Base-by-base conservation (phyloP, 2,888 invertebrate genomes). In the Tolmerus cingulatus region DNA sequence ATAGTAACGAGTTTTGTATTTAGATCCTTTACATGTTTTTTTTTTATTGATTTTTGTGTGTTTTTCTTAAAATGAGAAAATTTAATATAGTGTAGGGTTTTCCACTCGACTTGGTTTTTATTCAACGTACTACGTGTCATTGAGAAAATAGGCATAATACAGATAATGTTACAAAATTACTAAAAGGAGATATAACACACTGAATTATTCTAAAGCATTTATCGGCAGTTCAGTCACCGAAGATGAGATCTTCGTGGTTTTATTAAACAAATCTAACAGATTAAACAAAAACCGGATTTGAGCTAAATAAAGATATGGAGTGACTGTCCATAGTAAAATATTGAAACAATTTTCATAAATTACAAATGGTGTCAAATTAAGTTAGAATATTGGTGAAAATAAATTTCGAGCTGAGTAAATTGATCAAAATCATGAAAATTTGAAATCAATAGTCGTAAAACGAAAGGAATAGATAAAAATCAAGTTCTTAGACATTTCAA, bases 1-100 rank as follows among this genome's bases (percentile, higher is more conserved):
- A 92, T 91, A 91, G 92, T 92, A 92, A 92, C 91, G 87, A 88
- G 86, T 87, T 88, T 77, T 87, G 57, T 86, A 78, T 74, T 88
- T 89, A 88, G 84, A 76, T 74, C 81, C 76, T 86, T 79, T 87
- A 86, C 77, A 87, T 86, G 86, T 46, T 46, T 46, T 46, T 43
- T n/a, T 88, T 88, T 85, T 86, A 88, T 88, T 87, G 40, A 79
- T 88, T 88, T 81, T 89, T 86, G 16, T 87, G 88, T 86, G 37
- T 74, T 74, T 34, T 76, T 82, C 86, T 74, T 76, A 34, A 79
- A 87, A 87, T 79, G 79, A 55, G 51, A 51, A 14, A 66, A n/a
- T 51, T 66, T 66, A 23, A 76, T 76, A 37, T 76, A 76, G 30
- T 76, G 19, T 34, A n/a, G 37, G 34, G 34, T 37, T 76, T 76